phyloP scores from a whole-genome alignment of 2,888 invertebrate species.

The Tipula unca region DNA sequence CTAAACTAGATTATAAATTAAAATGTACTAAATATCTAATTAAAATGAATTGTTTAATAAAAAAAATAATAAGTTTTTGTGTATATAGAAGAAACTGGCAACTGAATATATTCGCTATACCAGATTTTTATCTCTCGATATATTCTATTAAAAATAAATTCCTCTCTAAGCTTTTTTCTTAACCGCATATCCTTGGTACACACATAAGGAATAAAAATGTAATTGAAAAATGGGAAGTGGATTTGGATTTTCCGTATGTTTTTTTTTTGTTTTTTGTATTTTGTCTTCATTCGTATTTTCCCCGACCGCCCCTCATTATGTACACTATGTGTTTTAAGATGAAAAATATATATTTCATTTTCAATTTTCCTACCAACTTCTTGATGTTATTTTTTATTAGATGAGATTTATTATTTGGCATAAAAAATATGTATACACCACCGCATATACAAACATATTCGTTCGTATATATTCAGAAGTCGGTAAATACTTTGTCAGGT shows the following conservation, averaged over 20 bases:
- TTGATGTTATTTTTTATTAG: constrained; percentile 2
- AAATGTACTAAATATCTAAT: neutral
- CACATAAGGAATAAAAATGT: neutral
- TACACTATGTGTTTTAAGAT: neutral
- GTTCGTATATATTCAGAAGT: neutral
- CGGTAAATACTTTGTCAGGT: neutral
- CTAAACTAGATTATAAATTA: neutral
- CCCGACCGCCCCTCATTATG: neutral
- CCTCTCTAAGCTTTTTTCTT: neutral
- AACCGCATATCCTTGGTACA: neutral
- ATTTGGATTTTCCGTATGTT: neutral
- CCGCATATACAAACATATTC: neutral
- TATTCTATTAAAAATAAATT: neutral
- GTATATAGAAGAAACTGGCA: neutral
- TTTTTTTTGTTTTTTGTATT: neutral
- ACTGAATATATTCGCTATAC: neutral
- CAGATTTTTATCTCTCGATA: neutral
- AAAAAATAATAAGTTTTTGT: too few species aligned
- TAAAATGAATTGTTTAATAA: neutral
- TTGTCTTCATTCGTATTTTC: neutral
- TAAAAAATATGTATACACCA: neutral
- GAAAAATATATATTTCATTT: neutral
- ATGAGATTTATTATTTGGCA: neutral
- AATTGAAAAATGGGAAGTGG: neutral
- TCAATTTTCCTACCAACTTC: neutral